Conservation (phyloP, 2,113 vertebrate species). For the Gymnogyps californianus region DNA sequence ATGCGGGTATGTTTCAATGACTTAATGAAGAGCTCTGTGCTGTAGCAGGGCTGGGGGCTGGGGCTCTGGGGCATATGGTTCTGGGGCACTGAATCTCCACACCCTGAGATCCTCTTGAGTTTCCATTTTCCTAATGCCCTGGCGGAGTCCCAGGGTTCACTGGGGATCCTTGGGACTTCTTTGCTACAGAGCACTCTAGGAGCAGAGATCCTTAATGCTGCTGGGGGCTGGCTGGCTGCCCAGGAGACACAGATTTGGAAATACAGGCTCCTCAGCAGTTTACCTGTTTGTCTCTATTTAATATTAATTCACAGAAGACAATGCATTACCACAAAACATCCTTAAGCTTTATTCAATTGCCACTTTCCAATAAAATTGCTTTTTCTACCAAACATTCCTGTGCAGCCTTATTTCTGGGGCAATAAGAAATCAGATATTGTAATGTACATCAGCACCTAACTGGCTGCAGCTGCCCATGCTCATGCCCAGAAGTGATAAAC, state of each 20-base stretch:
- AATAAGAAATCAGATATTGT: neutral
- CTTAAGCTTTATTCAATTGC: neutral
- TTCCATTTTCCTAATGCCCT: neutral
- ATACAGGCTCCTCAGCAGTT: neutral
- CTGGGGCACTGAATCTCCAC: neutral
- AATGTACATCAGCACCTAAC: neutral
- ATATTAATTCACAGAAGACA: neutral
- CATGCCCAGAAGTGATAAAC: rapidly evolving
- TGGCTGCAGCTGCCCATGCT: neutral
- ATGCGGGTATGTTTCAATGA: neutral
- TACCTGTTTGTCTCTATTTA: neutral
- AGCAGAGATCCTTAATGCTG: neutral
- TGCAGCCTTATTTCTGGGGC: neutral
- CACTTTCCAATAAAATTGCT: neutral
- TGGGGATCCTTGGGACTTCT: neutral
- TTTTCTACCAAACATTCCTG: neutral
- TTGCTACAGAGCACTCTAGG: neutral
- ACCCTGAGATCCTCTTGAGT: neutral
- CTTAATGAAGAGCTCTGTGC: neutral
- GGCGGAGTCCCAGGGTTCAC: neutral
- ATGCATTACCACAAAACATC: neutral
- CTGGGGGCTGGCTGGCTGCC: neutral
- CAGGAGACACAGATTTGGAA: neutral
- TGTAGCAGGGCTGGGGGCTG: neutral
- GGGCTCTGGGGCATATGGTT: neutral